Evolutionary conservation across 2,888 invertebrate species (phyloP), one percentile per base, ranked within the genome.

Genomic region (Dolichopus griseipennis): DNA sequence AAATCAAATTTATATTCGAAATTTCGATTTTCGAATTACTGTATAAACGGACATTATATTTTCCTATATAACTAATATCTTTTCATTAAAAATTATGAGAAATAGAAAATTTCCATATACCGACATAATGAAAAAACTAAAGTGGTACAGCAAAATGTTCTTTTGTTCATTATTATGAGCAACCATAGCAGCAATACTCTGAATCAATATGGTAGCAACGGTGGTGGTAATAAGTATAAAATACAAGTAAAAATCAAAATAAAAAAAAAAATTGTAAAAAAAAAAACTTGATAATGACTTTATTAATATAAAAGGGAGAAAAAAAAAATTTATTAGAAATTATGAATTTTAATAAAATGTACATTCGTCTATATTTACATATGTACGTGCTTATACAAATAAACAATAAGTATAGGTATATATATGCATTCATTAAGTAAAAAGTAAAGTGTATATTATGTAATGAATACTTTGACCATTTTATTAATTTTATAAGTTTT

Each of bases 271-370:
- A 52, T 9, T 10, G 18, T 18, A 9, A 52, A 18, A 52, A 52
- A 52, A 52, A 52, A 52, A 52, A 52, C 12, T 52, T 52, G 52
- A 52, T 52, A 52, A 52, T 52, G 52, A 52, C 52, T 52, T 52
- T 52, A 52, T 52, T 52, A 52, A 52, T 6, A 52, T 6, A 52
- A 52, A 27, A 27, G 52, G 52, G 52, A 52, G 52, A 15, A 52
- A 52, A 52, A 9, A 15, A 52, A 52, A 52, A 9, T 6, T 52
- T 15, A 52, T n/a, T n/a, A n/a, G n/a, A 27, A 52, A 52, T 52
- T 52, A 52, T 52, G 52, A 52, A 52, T 52, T 12, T 52, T 52
- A 52, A 52, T 52, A 52, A 52, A n/a, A 52, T 18, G 18, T 52
- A 52, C 2, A 2, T 52, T 1, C 5, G 37, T 37, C 37, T 27